Base-by-base conservation (phyloP, 2,888 invertebrate species). In the Stenurella melanura region DNA sequence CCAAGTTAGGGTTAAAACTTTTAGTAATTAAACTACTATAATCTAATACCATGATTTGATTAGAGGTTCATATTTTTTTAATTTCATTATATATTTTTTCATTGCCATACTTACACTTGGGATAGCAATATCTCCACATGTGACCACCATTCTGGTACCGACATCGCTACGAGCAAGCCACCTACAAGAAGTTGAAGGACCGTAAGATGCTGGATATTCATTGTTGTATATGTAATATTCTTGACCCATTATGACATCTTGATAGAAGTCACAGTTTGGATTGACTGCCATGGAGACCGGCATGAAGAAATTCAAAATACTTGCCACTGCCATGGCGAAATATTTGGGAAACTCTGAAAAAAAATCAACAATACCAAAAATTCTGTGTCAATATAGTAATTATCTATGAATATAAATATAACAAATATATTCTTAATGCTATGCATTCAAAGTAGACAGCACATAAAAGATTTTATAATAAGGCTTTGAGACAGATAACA, bases 91-190 rank as follows among this genome's bases (percentile, higher is more conserved):
- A n/a, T n/a, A n/a, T n/a, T n/a, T n/a, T n/a, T n/a, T n/a, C n/a
- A n/a, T n/a, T n/a, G n/a, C n/a, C n/a, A n/a, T 17, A 74, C 81
- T 78, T 75, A 81, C 81, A 83, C 86, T 68, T 1, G 93, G 92
- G 38, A 93, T 12, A 0, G 84, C 64, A 5, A 93, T 87, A 0
- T 88, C 87, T 0, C 87, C 79, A 81, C 93, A 93, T 2, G 89
- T 86, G 12, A 93, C 66, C 2, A 89, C 85, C 76, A 92, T 91
- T 69, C 87, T 89, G 64, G 91, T 90, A 0, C 89, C 89, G 0
- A 80, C 1, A 0, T 91, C 90, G 74, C 91, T 90, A 12, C 56
- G 78, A 0, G 85, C 90, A 9, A 86, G 85, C 93, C 93, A 94
- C 12, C 90, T 87, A 79, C 93, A 93, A 1, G 85, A 82, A 0